phyloP scores from a whole-genome alignment of 2,113 vertebrate genomes.

The Egretta garzetta region DNA sequence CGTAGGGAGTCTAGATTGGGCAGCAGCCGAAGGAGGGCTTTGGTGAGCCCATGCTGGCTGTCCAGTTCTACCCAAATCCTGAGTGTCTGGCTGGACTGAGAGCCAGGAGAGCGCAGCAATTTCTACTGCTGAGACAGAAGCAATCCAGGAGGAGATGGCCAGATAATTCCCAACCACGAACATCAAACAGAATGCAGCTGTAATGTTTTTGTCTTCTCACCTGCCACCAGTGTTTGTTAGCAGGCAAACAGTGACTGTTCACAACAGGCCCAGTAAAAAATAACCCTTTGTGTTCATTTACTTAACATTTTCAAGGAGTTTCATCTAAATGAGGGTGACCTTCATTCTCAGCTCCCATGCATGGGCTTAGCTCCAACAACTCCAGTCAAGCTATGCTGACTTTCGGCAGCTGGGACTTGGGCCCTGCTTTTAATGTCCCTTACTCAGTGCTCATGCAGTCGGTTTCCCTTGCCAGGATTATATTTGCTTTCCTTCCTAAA shows the following conservation, averaged over 20 bases:
- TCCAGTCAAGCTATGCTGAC: not conserved
- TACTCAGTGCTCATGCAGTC: not conserved
- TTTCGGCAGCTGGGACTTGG: constrained; percentile 29
- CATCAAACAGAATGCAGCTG: not conserved
- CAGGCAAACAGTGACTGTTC: not conserved
- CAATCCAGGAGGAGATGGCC: not conserved
- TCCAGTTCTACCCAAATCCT: not conserved
- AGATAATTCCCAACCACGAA: not conserved
- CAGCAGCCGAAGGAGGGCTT: not conserved
- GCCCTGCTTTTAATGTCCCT: constrained; percentile 34
- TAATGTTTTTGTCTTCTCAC: not conserved
- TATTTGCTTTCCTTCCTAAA: constrained; percentile 63
- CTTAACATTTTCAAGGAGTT: constrained; percentile 10
- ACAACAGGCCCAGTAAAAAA: not conserved
- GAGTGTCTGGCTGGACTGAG: not conserved
- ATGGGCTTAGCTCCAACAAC: not conserved
- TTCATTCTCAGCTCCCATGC: constrained; percentile 6
- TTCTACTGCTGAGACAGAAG: not conserved
- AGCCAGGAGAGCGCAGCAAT: not conserved
- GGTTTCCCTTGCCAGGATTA: not conserved
- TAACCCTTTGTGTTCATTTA: not conserved
- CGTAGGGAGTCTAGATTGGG: fast-evolving
- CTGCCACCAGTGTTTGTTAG: not conserved
- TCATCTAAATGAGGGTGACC: not conserved
- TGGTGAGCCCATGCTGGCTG: not conserved